These are phyloP conservation scores for Cryptus viduatorius DNA, from an alignment of 2,888 invertebrate species.

Conservation along the genomic window DNA sequence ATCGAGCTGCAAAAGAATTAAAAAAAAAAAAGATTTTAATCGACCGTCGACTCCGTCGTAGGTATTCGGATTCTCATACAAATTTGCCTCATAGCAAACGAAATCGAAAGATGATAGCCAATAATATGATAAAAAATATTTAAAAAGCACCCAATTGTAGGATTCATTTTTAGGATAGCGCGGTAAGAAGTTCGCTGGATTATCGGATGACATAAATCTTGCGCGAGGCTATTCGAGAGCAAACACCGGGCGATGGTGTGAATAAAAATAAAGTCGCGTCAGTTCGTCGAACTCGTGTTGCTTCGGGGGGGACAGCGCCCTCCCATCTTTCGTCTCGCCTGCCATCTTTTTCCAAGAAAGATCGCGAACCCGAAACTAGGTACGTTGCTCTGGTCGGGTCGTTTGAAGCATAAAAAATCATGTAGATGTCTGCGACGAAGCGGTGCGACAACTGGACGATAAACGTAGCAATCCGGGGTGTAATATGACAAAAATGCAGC, in stretches of 20 bases:
- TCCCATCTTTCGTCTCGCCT: conserved; percentile 42
- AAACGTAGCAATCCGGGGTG: not conserved
- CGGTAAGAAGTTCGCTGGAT: conserved; percentile 32
- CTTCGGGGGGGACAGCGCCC: conserved; percentile 16
- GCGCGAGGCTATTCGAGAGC: conserved; percentile 43
- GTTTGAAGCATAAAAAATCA: not conserved
- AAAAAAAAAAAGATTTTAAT: conserved; percentile 59
- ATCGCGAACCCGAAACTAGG: conserved; percentile 46
- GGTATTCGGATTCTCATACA: not conserved
- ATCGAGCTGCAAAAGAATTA: conserved; percentile 93
- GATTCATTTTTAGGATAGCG: conserved; percentile 21
- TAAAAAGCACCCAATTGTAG: conserved; percentile 28
- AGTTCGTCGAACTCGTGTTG: conserved; percentile 65
- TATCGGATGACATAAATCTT: conserved; percentile 66
- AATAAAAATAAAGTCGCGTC: conserved; percentile 66
- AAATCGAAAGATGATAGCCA: conserved; percentile 50
- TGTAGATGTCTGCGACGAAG: not conserved
- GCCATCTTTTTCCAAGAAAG: conserved; percentile 59
- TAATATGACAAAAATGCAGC: not conserved
- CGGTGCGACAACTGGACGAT: not conserved
- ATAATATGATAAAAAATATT: not conserved
- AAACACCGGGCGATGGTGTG: conserved; percentile 38
- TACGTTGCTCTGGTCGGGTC: conserved; percentile 12
- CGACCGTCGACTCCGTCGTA: not conserved
- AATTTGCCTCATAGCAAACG: not conserved